Evolutionary conservation across 2,888 invertebrate genomes (phyloP).

Genomic region (Pollenia griseotomentosa): DNA sequence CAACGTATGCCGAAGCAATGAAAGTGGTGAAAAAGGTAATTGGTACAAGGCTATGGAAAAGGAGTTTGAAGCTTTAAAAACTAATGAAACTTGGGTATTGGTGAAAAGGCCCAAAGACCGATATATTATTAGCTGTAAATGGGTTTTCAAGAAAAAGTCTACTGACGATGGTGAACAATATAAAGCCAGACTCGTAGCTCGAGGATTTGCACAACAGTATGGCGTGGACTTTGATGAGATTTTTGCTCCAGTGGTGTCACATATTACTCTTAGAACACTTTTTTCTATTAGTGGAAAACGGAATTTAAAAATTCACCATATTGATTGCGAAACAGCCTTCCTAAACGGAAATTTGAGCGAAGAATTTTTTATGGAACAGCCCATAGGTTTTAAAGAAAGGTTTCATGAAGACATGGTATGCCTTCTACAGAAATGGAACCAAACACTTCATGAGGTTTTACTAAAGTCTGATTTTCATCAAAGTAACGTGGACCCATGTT

Average conservation of each 20-base stretch:
- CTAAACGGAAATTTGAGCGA: slow-evolving; percentile 61
- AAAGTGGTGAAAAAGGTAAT: slow-evolving; percentile 15
- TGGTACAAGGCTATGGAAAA: slow-evolving; percentile 32
- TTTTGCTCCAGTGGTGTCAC: no score
- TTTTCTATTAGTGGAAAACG: slow-evolving; percentile 34
- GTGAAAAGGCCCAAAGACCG: slow-evolving; percentile 32
- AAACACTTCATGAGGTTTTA: slow-evolving; percentile 9
- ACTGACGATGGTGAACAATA: slow-evolving; percentile 10
- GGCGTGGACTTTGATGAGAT: no score
- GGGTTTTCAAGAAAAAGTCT: slow-evolving; percentile 32
- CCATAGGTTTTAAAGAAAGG: slow-evolving; percentile 63
- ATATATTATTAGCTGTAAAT: slow-evolving; percentile 23
- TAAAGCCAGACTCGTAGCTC: slow-evolving; percentile 10
- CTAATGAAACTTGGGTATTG: slow-evolving; percentile 45
- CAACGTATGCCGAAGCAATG: slow-evolving; percentile 24
- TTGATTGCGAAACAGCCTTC: slow-evolving; percentile 23
- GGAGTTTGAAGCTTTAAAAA: slow-evolving; percentile 19
- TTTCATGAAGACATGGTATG: slow-evolving; percentile 29
- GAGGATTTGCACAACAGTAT: no score
- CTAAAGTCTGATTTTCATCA: slow-evolving; percentile 9
- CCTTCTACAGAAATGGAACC: slow-evolving; percentile 47
- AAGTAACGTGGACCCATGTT: slow-evolving; percentile 36
- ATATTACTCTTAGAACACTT: slow-evolving; percentile 6
- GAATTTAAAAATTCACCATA: slow-evolving; percentile 27
- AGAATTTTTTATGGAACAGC: slow-evolving; percentile 72